Base-by-base conservation (phyloP, 2,888 invertebrate species). In the Thalpophila matura region DNA sequence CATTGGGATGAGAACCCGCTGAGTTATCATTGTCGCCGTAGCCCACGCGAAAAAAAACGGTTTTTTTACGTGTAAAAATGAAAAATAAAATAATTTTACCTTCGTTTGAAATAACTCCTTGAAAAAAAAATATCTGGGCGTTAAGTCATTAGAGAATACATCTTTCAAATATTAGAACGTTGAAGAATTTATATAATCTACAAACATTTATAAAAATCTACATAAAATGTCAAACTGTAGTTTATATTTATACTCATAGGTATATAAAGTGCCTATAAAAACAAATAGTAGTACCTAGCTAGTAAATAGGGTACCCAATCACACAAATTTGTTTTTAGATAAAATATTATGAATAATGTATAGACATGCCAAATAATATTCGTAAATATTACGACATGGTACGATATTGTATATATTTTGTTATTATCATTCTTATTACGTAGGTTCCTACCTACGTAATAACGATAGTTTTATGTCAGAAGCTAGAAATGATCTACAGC, bases 11-110 rank as follows among this genome's bases (percentile, higher is more conserved):
- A 86, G 81, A 79, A 83, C 78, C 69, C 86, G 91, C 76, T 91
- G 92, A 93, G 85, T 89, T 92, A 87, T 91, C 90, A 91, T 88
- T 93, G 92, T 93, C 92, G 83, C 85, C 91, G 67, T 68, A 70
- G 70, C 91, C 91, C 88, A 89, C 92, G 89, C 88, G 12, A 22
- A 42, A 59, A 22, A 9, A 22, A 35, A 40, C 26, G 22, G 14
- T 59, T 54, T 57, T 54, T 75, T 56, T 62, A 46, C 57, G 53
- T 58, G 59, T 56, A 59, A 57, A 68, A 79, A 67, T 47, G 55
- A 56, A 46, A 56, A 58, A 61, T 55, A 57, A 47, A 20, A 53
- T 31, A 54, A 59, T 69, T 64, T 56, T 62, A 69, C 53, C 55
- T 61, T 37, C 47, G 29, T 54, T 43, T 40, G 42, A 54, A 46